Evolutionary conservation across 37 sponge, comb jelly and placozoan genomes (phyloP), one percentile per base, ranked within the genome.

Genomic region (Ephydatia muelleri): DNA sequence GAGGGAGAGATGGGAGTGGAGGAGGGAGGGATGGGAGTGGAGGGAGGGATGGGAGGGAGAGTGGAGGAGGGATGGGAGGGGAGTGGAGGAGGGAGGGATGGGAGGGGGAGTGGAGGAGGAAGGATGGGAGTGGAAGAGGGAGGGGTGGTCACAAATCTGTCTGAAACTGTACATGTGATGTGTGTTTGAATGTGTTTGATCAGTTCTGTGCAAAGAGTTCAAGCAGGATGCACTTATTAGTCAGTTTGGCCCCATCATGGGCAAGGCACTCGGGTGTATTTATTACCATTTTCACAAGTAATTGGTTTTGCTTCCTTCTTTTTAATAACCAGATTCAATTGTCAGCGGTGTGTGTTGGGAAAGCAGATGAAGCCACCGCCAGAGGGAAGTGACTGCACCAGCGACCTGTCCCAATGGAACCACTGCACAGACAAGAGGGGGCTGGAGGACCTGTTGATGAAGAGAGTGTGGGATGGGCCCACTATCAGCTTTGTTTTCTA

Each of bases 331-430:
- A 95, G 96, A 73, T 90, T 97, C 65, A 87, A 89, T 64, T 97
- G 97, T 78, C 73, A 69, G 21, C 80, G 97, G 9, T 97, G 97
- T 85, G 86, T 97, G 16, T 70, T 93, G 13, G 91, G 91, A 3
- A 87, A 78, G 31, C 94, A 97, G 82, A 70, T 88, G 5, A 86
- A 76, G n/a, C 76, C 88, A 2, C 97, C 97, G 11, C 97, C 93
- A 23, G 71, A 85, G 34, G 91, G 86, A 0, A 76, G 82, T n/a
- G 93, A 91, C 57, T 88, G 90, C 38, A 92, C 79, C 72, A 83
- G 85, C 38, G 91, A 92, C 86, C 92, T 97, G 65, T 85, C 90
- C 19, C 94, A 92, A 67, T 97, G 97, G 97, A 70, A 97, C 70
- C 97, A 97, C 83, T 80, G 83, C 35, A 34, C 83, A 0, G 95